Evolutionary conservation across 2,888 invertebrate genomes (phyloP).

Genomic region (Spatulosminthurus flaviceps): DNA sequence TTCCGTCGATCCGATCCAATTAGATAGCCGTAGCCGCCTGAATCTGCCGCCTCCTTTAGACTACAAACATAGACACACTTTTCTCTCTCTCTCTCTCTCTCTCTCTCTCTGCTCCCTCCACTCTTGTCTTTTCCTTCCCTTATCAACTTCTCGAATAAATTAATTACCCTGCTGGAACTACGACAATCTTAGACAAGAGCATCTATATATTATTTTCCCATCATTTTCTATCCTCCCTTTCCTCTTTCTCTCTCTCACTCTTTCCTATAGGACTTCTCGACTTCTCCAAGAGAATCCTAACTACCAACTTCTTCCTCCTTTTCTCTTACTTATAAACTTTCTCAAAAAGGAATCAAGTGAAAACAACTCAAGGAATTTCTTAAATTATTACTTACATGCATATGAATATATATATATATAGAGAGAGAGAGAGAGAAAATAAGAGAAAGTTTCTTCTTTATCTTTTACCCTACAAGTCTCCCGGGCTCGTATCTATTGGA

Average conservation of each 20-base stretch:
- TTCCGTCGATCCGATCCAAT: constrained; percentile 63
- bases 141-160: constrained; percentile 61
- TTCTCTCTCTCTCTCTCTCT: too few species aligned
- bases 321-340: too few species aligned
- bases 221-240: constrained; percentile 10
- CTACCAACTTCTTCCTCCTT: neutral
- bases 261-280: too few species aligned
- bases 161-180: constrained; percentile 62
- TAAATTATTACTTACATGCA: too few species aligned
- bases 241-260: neutral
- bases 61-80: too few species aligned
- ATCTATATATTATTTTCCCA: constrained; percentile 27
- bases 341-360: too few species aligned
- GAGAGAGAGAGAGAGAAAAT: too few species aligned
- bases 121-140: constrained; percentile 41
- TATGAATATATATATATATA: too few species aligned
- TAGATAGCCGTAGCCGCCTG: constrained; percentile 62
- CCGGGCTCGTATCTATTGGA: too few species aligned
- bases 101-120: neutral
- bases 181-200: constrained; percentile 48
- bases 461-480: too few species aligned
- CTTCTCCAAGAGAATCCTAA: neutral
- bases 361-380: neutral
- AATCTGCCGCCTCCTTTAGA: constrained; percentile 45
- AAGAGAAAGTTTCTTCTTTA: too few species aligned